These are phyloP conservation scores for Caracal caracal DNA, from an alignment of 2,113 vertebrate genomes.

Conservation along the genomic window DNA sequence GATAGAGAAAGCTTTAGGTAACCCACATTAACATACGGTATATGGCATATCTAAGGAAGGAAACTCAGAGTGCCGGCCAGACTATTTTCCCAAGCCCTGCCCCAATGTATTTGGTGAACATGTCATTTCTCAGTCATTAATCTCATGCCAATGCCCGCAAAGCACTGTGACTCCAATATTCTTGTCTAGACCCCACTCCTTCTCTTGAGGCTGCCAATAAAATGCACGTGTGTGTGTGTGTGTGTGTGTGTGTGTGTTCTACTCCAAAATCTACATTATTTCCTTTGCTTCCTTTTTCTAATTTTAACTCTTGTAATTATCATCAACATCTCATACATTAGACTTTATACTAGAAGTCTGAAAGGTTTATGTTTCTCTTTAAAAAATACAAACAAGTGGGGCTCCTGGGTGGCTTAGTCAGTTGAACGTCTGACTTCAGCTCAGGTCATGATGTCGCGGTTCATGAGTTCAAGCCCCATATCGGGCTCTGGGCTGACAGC, in stretches of 20 bases:
- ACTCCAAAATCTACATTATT: not conserved
- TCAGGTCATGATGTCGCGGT: too few relatives aligned
- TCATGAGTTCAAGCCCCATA: too few relatives aligned
- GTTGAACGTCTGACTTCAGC: too few relatives aligned
- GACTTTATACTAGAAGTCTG: not conserved
- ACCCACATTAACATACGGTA: not conserved
- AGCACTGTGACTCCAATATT: not conserved
- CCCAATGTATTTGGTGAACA: rapidly evolving
- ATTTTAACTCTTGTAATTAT: not conserved
- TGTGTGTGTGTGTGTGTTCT: not conserved
- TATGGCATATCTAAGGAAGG: not conserved
- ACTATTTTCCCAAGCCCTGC: too few relatives aligned
- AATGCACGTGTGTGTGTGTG: not conserved
- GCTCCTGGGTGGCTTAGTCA: too few relatives aligned
- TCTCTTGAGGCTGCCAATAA: not conserved
- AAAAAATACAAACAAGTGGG: not conserved
- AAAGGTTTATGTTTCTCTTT: not conserved
- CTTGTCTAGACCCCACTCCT: not conserved
- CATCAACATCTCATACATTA: not conserved
- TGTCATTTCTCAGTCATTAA: not conserved
- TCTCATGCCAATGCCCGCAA: not conserved
- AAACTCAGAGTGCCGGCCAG: rapidly evolving
- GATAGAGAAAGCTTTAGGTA: not conserved
- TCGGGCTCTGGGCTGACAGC: too few relatives aligned
- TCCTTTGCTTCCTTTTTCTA: not conserved